Base-by-base conservation (phyloP, 2,113 vertebrate genomes). In the Ammodytes dubius region DNA sequence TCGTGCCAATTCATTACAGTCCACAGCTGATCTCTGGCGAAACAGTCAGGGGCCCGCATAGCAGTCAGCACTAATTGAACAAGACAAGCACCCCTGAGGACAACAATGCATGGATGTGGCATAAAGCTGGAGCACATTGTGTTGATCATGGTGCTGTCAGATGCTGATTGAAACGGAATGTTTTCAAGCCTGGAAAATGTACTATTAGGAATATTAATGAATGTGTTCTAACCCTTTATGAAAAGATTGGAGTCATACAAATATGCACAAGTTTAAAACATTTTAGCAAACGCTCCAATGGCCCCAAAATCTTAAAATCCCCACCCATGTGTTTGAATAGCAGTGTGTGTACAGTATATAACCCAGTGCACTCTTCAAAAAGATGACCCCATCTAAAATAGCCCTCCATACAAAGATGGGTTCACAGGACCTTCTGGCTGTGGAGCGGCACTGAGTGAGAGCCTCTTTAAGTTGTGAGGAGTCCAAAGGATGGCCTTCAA, bases 401-500 rank as follows among this genome's bases (percentile, higher is more conserved):
- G 85, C 76, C 82, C 47, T 46, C 57, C 1, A 76, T 71, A 91
- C 90, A 95, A 91, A 93, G 82, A 79, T 59, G 54, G 69, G 89
- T 88, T 92, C 90, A 88, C 72, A 66, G 58, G 89, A 89, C 47
- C 80, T 71, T 83, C 88, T 84, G 91, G 90, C 91, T 84, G 88
- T 10, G 80, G 83, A 88, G 86, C 69, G 57, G 71, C 50, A 50
- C 87, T 77, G 84, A 82, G 89, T 74, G 85, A 89, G 87, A 84
- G 89, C 90, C 77, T 74, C 89, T 90, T 83, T 27, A 27, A 89
- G 79, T 90, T 93, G 89, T 89, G 63, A 94, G 85, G 87, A 86
- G 76, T 87, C 89, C 74, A 91, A 92, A 91, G 84, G 92, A 83
- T 89, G 90, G 82, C 90, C 92, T 95, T 94, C 90, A 91, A 94